Base-by-base conservation (phyloP, 2,113 vertebrate genomes). In the Rhea pennata region DNA sequence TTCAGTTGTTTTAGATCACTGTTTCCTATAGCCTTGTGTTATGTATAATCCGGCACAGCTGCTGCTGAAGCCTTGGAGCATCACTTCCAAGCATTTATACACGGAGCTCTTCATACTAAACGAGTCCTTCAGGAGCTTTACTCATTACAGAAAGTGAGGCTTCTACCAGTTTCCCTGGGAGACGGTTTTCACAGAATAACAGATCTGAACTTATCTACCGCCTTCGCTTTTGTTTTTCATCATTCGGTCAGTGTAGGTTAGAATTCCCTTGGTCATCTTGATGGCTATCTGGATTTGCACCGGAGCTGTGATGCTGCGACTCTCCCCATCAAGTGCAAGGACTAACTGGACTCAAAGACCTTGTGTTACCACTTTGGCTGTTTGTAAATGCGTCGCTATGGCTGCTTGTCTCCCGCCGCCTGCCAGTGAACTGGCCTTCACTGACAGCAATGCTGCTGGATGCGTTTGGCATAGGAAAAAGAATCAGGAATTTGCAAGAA, bases 301-400 rank as follows among this genome's bases (percentile, higher is more conserved):
- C 59, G 24, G 24, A 20, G 0, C 0, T 1, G 16, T 9, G 64
- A 42, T 6, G 31, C 26, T 23, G n/a, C 27, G 27, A 8, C 29
- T 81, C 51, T 90, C n/a, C 58, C 64, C 44, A 36, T 12, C 31
- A 36, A 33, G 46, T 1, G 0, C 16, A 23, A 53, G 48, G 71
- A 56, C 31, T 29, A 24, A 33, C 15, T 0, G 27, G 42, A 53
- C 58, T 56, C 3, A 0, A 12, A 76, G 54, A 17, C 33, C 58
- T 79, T 59, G 6, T 10, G 24, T 67, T 66, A 46, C 33, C 48
- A 16, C 9, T 6, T 19, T 40, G 84, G 61, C n/a, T 61, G 3
- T 50, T 24, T 54, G 31, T 51, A 56, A 75, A 31, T 42, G 44
- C 56, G 10, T 31, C 10, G 77, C 77, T 80, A n/a, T n/a, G 21